A percentile compares a stretch with the other conserved stretches of the same genome.
Evolutionary conservation across 2,113 vertebrate species (phyloP).

Genomic region (Cryptomyrus ogoouensis): DNA sequence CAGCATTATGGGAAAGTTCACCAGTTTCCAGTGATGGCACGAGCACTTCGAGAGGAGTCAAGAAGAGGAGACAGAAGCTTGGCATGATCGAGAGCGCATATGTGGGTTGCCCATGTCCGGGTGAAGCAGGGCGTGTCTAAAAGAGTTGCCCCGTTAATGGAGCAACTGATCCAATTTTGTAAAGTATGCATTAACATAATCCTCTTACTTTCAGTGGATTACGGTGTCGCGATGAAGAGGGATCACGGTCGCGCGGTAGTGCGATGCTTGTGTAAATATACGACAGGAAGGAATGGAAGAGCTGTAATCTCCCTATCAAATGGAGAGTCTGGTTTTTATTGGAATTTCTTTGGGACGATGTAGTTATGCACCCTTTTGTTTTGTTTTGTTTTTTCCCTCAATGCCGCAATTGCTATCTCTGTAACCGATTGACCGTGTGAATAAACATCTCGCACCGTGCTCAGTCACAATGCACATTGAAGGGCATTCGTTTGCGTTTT

Average conservation of each 20-base stretch:
- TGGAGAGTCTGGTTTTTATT: background rate
- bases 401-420: background rate
- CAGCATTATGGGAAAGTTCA: background rate
- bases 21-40: background rate
- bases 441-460: background rate
- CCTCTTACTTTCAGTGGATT: constrained; percentile 22
- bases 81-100: background rate
- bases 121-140: constrained; percentile 1
- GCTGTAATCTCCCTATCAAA: constrained; percentile 11
- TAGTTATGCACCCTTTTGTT: background rate
- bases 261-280: constrained; percentile 9
- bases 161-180: constrained; percentile 23
- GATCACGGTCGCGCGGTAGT: background rate
- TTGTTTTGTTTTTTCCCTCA: background rate
- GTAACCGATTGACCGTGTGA: background rate
- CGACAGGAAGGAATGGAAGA: background rate
- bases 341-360: background rate
- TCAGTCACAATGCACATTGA: background rate
- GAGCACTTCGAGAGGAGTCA: background rate
- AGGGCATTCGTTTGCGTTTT: background rate
- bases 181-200: constrained; percentile 21
- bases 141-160: constrained; percentile 18
- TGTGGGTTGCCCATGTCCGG: background rate
- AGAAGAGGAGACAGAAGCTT: background rate
- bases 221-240: constrained; percentile 18